Evolutionary conservation across 2,797 vertebrate species (phyloP).

Genomic region (Mallotus villosus): DNA sequence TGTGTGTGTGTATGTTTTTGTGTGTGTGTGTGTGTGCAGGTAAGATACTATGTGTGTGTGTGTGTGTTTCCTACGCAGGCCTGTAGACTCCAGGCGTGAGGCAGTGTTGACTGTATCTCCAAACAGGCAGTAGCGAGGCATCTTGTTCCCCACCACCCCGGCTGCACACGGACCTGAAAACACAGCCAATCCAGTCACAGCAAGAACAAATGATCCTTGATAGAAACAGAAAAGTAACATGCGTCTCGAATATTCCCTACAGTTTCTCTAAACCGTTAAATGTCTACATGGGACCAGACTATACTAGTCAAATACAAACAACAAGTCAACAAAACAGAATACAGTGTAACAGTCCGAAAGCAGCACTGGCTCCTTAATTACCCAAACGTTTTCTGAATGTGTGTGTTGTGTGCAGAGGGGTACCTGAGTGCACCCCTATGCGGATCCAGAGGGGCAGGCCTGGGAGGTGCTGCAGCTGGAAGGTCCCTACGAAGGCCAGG

Average conservation of each 20-base stretch:
- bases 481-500: constrained; percentile 90
- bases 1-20: not conserved
- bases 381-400: not conserved
- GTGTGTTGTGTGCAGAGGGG: not conserved
- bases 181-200: constrained; percentile 2
- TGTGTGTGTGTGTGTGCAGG: not conserved
- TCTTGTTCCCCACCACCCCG: constrained; percentile 95
- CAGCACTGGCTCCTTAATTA: no score
- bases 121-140: constrained; percentile 96
- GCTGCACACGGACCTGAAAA: constrained; percentile 89
- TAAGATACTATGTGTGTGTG: no score
- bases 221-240: constrained; percentile 4
- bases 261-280: no score
- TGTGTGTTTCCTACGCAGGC: constrained; percentile 84
- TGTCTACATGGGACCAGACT: no score
- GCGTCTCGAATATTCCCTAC: not conserved
- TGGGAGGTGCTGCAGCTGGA: constrained; percentile 89
- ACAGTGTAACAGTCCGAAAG: no score
- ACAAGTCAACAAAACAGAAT: no score
- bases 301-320: no score
- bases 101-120: constrained; percentile 95
- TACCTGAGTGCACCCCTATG: constrained; percentile 96
- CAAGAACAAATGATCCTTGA: not conserved
- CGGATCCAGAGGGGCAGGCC: constrained; percentile 96
- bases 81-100: constrained; percentile 94